Base-by-base conservation (phyloP, 2,113 vertebrate species). In the Dicerorhinus sumatrensis region DNA sequence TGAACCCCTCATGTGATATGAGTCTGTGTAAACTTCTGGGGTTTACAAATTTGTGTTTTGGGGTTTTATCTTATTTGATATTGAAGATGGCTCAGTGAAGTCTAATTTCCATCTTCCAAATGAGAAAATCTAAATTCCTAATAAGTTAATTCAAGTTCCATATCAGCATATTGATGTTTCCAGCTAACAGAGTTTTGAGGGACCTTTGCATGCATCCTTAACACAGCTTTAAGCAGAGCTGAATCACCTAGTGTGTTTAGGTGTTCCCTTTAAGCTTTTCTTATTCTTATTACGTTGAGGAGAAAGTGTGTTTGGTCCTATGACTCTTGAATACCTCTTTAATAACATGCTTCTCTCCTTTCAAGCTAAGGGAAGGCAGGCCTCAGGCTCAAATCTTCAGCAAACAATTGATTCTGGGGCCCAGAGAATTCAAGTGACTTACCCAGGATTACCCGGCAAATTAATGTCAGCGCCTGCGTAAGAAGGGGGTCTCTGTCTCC, bases 81-180 rank as follows among this genome's bases (percentile, higher is more conserved):
- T 7, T 94, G 21, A 33, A 39, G 72, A 84, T 89, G 54, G 86
- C 69, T 77, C 36, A 91, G 46, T 51, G 48, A 93, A 63, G 33
- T 95, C 31, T 39, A 77, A 63, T 82, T 92, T 70, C 56, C 21
- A 76, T 76, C 42, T 96, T 93, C 67, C 80, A 90, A 82, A 56
- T 82, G 31, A 84, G 36, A 89, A 77, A 89, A 72, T 11, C 18
- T 89, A 25, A 96, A 58, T 58, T 92, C n/a, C 46, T 90, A 87
- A 48, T 90, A 77, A 95, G 56, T 85, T 79, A 91, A 16, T 81
- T n/a, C 76, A 90, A 42, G 27, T 90, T 67, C 48, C n/a, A 6
- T 23, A 39, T 70, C 42, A 72, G 56, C 42, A 69, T 73, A 9
- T 10, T 65, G 27, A 29, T 92, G 25, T 33, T 95, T 69, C 60